Evolutionary conservation across 35 echinoderm and acorn worm species (phyloP).

Genomic region (Patiria miniata): DNA sequence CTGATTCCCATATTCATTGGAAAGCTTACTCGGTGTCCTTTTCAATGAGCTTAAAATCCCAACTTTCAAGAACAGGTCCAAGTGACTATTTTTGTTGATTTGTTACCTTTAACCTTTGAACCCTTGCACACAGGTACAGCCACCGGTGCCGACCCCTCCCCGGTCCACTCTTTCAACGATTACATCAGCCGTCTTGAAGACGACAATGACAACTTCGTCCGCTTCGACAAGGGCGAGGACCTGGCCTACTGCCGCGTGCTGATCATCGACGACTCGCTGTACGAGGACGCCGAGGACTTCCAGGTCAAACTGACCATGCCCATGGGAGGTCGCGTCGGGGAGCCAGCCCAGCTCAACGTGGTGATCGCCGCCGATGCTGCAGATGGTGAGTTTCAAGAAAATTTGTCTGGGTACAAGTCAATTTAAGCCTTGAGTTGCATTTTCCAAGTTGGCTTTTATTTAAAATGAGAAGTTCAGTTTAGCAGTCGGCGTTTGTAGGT

Average conservation of each 20-base stretch:
- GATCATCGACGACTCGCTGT: constrained; percentile 99
- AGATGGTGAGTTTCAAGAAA: constrained; percentile 73
- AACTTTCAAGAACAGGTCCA: too few relatives aligned
- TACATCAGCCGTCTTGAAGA: constrained; percentile 96
- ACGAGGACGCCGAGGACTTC: constrained; percentile 92
- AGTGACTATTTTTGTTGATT: too few relatives aligned
- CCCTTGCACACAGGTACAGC: constrained; percentile 78
- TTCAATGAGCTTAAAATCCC: too few relatives aligned
- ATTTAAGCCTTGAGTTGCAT: too few relatives aligned
- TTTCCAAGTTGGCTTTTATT: too few relatives aligned
- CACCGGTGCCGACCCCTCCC: constrained; percentile 95
- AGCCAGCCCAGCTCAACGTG: constrained; percentile 57
- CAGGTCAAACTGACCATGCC: constrained; percentile 95
- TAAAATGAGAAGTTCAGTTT: too few relatives aligned
- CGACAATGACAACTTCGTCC: constrained; percentile 89
- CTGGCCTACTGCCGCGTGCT: constrained; percentile 84
- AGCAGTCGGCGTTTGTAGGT: too few relatives aligned
- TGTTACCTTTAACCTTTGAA: too few relatives aligned
- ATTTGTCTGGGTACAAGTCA: too few relatives aligned
- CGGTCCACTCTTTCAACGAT: constrained; percentile 91
- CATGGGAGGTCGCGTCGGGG: constrained; percentile 89
- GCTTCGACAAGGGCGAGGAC: constrained; percentile 95
- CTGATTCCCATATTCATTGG: too few relatives aligned
- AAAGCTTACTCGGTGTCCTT: too few relatives aligned
- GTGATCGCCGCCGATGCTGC: constrained; percentile 76